Percentiles rank a stretch among this genome's conserved stretches.
Evolutionary conservation across 2,888 invertebrate genomes (phyloP).

Genomic region (Eristalinus aeneus): DNA sequence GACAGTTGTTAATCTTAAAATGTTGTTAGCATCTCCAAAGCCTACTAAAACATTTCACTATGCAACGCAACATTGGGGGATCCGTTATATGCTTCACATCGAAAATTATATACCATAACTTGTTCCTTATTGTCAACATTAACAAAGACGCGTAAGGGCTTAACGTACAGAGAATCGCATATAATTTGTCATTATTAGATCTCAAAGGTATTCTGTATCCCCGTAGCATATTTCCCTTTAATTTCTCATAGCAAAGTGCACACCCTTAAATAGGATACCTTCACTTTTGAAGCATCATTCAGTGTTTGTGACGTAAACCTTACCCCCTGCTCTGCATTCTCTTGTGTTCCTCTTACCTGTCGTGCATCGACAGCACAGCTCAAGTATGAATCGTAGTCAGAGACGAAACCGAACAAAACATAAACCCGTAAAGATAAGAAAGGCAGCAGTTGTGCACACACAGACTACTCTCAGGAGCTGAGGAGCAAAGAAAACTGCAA

Average conservation of each 20-base stretch:
- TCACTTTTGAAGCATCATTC: not conserved
- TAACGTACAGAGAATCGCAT: constrained; percentile 8
- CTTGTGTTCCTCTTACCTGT: not conserved
- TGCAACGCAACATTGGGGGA: too few relatives aligned
- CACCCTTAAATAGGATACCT: not conserved
- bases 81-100: too few relatives aligned
- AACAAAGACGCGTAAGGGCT: too few relatives aligned
- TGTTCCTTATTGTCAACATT: too few relatives aligned
- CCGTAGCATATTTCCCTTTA: constrained; percentile 14
- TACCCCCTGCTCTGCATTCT: not conserved
- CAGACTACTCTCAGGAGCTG: not conserved
- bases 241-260: constrained; percentile 5
- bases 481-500: not conserved
- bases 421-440: not conserved
- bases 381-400: not conserved
- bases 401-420: not conserved
- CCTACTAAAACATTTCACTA: too few relatives aligned
- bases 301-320: not conserved
- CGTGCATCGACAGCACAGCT: not conserved
- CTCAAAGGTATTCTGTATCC: constrained; percentile 27
- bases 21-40: too few relatives aligned
- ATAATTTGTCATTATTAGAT: constrained; percentile 32
- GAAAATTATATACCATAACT: too few relatives aligned
- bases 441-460: not conserved
- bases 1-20: too few relatives aligned